Evolutionary conservation across 92 coral and sea anemone species (phyloP), one percentile per base, ranked within the genome.

Genomic region (Paramuricea clavata): DNA sequence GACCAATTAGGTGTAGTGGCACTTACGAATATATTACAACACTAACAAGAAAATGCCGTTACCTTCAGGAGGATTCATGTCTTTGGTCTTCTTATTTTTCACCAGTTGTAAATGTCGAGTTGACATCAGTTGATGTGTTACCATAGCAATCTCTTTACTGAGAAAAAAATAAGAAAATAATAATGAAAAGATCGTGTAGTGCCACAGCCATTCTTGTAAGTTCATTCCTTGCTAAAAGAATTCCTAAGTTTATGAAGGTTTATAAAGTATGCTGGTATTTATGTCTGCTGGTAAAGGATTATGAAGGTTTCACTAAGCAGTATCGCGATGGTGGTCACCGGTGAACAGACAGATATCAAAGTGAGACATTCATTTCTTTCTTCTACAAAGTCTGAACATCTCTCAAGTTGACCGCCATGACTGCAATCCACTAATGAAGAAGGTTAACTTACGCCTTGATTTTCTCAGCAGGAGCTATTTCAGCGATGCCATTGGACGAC

Each of bases 61-160:
- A 79, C 84, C 73, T 79, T 79, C 73, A 11, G 72, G 72, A 11
- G 72, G 42, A 15, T 61, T 42, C 57, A 26, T 60, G 23, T 79
- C 71, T 39, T 79, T 59, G 0, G 72, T 59, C 31, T 79, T 79
- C 59, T 59, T 34, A 39, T 91, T 90, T 36, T 88, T 90, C 49
- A 92, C 84, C 62, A 39, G 74, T 50, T 88, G 96, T 49, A 92
- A 75, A 78, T 86, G 96, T 49, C 90, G 90, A 12, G 96, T 88
- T 60, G 92, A 81, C 73, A 93, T 83, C 75, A 93, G 91, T 36
- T 90, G 73, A 64, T 92, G 96, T 5, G 96, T 91, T n/a, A 89
- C 90, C 60, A 93, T 89, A 11, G 96, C 96, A 61, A 93, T 93
- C 67, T 93, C 94, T 54, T 91, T 91, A 32, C 96, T 93, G 19